Conservation (phyloP, 2,113 vertebrate species). For the Archocentrus centrarchus region DNA sequence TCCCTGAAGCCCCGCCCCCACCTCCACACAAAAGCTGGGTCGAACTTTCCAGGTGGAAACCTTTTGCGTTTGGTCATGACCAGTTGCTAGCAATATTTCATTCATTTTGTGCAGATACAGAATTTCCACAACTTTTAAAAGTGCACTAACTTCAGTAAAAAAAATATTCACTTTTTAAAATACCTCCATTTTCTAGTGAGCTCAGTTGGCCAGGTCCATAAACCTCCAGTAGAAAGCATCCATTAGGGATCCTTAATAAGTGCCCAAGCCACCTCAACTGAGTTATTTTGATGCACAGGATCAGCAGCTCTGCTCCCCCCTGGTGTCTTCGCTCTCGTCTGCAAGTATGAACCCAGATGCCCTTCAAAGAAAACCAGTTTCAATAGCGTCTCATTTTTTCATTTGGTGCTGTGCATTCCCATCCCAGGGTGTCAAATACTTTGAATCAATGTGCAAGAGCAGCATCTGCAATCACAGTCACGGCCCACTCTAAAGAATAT, state of each 20-base stretch:
- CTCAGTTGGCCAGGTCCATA: not conserved
- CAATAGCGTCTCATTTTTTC: not conserved
- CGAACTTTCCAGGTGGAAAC: not conserved
- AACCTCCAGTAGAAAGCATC: not conserved
- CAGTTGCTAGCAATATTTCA: not conserved
- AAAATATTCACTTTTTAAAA: no score
- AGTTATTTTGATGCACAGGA: not conserved
- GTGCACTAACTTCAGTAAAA: not conserved
- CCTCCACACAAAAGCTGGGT: not conserved
- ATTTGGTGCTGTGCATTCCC: not conserved
- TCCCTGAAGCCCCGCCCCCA: not conserved
- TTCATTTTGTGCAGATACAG: not conserved
- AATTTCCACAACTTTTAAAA: not conserved
- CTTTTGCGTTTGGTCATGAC: not conserved
- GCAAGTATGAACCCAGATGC: not conserved
- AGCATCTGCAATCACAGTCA: not conserved
- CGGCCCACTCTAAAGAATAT: not conserved
- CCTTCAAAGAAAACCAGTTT: not conserved
- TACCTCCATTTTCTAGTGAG: no score
- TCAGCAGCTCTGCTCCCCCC: not conserved
- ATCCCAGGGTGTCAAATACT: not conserved
- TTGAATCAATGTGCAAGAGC: no score
- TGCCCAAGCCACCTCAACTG: not conserved
- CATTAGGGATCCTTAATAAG: not conserved
- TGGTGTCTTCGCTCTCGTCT: not conserved